These are phyloP conservation scores for Morus bassanus DNA, from an alignment of 2,797 vertebrate species.

Conservation along the genomic window DNA sequence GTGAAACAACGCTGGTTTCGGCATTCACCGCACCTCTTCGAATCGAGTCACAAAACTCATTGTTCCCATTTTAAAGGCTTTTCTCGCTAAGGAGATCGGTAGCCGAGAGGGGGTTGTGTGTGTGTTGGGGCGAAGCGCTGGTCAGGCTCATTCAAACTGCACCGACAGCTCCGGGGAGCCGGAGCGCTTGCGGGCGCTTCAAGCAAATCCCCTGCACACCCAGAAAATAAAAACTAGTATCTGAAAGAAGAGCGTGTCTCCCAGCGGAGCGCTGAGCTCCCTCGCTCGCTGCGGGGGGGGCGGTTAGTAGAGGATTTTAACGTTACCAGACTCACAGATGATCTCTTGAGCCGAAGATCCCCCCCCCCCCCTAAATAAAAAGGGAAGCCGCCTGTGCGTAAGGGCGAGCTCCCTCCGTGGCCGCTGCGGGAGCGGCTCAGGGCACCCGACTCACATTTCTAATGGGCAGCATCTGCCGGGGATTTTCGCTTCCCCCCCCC, in stretches of 20 bases:
- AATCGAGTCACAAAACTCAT: not conserved
- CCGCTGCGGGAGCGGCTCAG: not conserved
- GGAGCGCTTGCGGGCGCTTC: not conserved
- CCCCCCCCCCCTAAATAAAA: not conserved
- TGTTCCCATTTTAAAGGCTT: not conserved
- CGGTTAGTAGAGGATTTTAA: constrained; percentile 13
- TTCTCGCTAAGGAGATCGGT: not conserved
- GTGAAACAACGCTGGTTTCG: not conserved
- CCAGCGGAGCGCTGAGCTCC: not conserved
- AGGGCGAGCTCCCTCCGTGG: not conserved
- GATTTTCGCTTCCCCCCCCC: not conserved
- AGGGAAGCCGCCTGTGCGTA: not conserved
- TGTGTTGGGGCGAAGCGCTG: not conserved
- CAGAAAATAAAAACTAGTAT: not conserved
- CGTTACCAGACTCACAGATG: not conserved
- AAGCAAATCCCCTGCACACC: not conserved
- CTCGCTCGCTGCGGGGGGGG: not conserved
- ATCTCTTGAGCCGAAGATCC: constrained; percentile 2
- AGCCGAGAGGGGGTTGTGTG: not conserved
- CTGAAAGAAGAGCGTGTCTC: not conserved
- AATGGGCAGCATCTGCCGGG: not conserved
- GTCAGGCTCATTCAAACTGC: not conserved
- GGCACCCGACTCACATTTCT: not conserved
- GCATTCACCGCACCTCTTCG: not conserved
- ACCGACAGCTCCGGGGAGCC: not conserved